Evolutionary conservation across 2,888 invertebrate genomes (phyloP), one percentile per base, ranked within the genome.

Genomic region (Drosophila seclusa): DNA sequence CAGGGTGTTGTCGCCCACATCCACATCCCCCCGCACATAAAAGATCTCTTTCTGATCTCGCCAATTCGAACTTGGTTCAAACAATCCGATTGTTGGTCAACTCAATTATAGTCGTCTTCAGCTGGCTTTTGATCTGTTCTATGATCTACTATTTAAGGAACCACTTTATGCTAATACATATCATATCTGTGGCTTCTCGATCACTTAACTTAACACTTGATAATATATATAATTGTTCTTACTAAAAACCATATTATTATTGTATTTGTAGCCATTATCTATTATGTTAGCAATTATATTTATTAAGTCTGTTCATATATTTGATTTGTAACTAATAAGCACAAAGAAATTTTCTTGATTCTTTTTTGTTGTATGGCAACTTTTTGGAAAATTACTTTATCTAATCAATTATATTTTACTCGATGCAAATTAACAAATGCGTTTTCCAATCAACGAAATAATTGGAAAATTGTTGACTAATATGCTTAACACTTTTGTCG

Each of bases 401-500:
- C 45, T 21, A 24, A 24, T 34, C 21, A 5, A 21, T 3, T 34
- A 24, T 24, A 53, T 18, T 53, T 53, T 11, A 24, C 40, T 55
- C 4, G 7, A 54, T 24, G 21, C 11, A 29, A 60, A 52, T 45
- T 57, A 67, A 67, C 31, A 49, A 27, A 16, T 4, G 24, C 4
- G 24, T 16, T 45, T 24, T 21, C 24, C 16, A 24, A 38, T 27
- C 4, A 55, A 18, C 16, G 21, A 29, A 52, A 45, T 55, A 27
- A 29, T 6, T 42, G 42, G 42, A 29, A 13, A 27, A 48, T 29
- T 48, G 21, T 40, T 70, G 18, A 50, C 52, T 76, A 67, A 53
- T 58, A 63, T 71, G 69, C 74, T 81, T 78, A 68, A 73, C 62
- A 73, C 62, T 78, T 81, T 81, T 65, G 65, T 81, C 62, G 68